Base-by-base conservation (phyloP, 1,140 invertebrate genomes). In the Drosophila melanica region DNA sequence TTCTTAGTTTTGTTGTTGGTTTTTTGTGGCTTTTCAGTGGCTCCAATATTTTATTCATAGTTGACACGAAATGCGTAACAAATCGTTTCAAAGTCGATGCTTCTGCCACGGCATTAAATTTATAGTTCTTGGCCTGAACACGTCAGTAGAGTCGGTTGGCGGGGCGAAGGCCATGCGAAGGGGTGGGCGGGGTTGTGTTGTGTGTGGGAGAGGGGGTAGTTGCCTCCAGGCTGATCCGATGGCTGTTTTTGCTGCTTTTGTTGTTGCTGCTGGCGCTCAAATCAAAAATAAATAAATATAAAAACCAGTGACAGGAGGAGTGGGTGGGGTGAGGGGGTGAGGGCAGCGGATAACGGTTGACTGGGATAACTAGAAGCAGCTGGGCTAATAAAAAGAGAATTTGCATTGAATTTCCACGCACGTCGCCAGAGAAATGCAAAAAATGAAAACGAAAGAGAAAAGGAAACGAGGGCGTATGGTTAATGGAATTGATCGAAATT, bases 41-140 rank as follows among this genome's bases (percentile, higher is more conserved):
- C 81, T 79, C 68, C 76, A 86, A 87, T 87, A 87, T 87, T 89
- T 87, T 87, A 87, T 87, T 82, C 84, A 84, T 87, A 84, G 84
- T 87, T 87, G 84, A 87, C 84, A 84, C 79, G 79, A 87, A 86
- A 87, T 89, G 84, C 84, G 84, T 89, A 87, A 87, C 84, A 89
- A 87, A 87, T 87, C 84, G 84, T 77, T 87, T 77, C 62, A 68
- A 68, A 79, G 77, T 69, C 70, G 75, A 74, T 75, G 69, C 74
- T 60, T 51, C 37, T 73, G 63, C 55, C 77, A 45, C 62, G 63
- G 63, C 67, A 79, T 77, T 66, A 74, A 87, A 86, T 86, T 87
- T 89, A 87, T 87, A 87, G 84, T 87, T 79, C 62, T 79, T 78
- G 57, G 63, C 84, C 62, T 59, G 50, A 62, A 78, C 81, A 81